Evolutionary conservation across 2,888 invertebrate genomes (phyloP).

Genomic region (Chrysotoxum bicinctum): DNA sequence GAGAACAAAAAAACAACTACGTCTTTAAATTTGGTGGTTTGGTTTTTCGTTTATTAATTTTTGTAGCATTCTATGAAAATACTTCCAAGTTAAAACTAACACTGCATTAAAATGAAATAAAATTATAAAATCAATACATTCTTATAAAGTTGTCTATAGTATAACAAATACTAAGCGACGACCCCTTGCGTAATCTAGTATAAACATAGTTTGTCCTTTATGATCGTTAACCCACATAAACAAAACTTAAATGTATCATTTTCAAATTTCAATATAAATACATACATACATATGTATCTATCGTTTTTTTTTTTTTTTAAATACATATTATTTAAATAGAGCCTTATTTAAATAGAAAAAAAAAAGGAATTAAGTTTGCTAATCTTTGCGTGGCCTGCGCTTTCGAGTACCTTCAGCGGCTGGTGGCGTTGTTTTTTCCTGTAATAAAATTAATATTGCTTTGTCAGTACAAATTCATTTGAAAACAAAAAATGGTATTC

Average conservation of each 20-base stretch:
- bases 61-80: constrained; percentile 58
- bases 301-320: constrained; percentile 48
- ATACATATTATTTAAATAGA: constrained; percentile 64
- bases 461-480: background rate
- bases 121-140: constrained; percentile 58
- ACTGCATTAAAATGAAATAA: constrained; percentile 62
- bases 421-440: constrained; percentile 61
- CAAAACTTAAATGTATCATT: constrained; percentile 47
- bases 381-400: constrained; percentile 80
- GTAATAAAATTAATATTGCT: background rate
- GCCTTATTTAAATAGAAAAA: constrained; percentile 44
- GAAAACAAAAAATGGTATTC: background rate
- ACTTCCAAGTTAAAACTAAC: constrained; percentile 54
- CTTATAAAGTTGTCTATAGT: constrained; percentile 4
- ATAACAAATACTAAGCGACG: constrained; percentile 53
- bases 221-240: constrained; percentile 40
- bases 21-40: constrained; percentile 8
- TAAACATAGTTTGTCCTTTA: constrained; percentile 15
- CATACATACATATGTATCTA: constrained; percentile 64
- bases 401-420: constrained; percentile 75
- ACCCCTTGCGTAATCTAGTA: constrained; percentile 43
- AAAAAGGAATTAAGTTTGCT: constrained; percentile 67
- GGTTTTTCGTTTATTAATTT: constrained; percentile 32
- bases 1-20: too few relatives aligned
- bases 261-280: too few relatives aligned